A percentile compares a stretch with the other conserved stretches of the same genome.
These are phyloP conservation scores for Scaptomyza caliginosa DNA, from an alignment of 2,888 invertebrate genomes.

Conservation along the genomic window DNA sequence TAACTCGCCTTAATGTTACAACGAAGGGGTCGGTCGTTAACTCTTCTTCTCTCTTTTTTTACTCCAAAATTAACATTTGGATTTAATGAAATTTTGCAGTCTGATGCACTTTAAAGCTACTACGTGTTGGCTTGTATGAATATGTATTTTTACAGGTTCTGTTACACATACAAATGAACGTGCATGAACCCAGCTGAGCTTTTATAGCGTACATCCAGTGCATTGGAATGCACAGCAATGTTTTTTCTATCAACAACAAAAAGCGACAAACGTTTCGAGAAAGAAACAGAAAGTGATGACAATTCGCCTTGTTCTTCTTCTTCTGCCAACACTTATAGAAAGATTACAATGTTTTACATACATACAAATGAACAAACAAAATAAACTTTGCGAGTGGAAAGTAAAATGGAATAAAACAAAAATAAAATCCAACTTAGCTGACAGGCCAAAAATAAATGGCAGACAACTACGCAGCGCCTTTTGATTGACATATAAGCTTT, in stretches of 20 bases:
- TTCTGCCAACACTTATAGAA: neutral
- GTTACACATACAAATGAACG: slow-evolving; percentile 2
- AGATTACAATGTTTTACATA: neutral
- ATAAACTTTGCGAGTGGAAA: slow-evolving; percentile 39
- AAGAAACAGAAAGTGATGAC: neutral
- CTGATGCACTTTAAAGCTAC: slow-evolving; percentile 48
- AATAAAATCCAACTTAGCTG: slow-evolving; percentile 42
- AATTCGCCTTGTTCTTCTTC: too few relatives aligned
- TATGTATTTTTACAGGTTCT: slow-evolving; percentile 49
- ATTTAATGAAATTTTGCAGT: slow-evolving; percentile 44
- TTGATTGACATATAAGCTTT: slow-evolving; percentile 51
- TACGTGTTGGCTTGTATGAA: slow-evolving; percentile 76
- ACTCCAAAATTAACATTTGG: slow-evolving; percentile 29
- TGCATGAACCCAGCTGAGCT: neutral
- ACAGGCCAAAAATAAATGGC: slow-evolving; percentile 14
- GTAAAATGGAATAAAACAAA: neutral
- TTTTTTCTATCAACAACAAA: too few relatives aligned
- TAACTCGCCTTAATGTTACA: slow-evolving; percentile 35
- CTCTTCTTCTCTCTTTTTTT: slow-evolving; percentile 41
- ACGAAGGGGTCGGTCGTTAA: slow-evolving; percentile 57
- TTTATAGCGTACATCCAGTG: neutral
- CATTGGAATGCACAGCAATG: neutral
- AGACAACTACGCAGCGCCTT: slow-evolving; percentile 27
- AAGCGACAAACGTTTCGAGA: neutral
- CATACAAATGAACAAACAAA: slow-evolving; percentile 23